Evolutionary conservation across 2,888 invertebrate genomes (phyloP).

Genomic region (Phalangium opilio): DNA sequence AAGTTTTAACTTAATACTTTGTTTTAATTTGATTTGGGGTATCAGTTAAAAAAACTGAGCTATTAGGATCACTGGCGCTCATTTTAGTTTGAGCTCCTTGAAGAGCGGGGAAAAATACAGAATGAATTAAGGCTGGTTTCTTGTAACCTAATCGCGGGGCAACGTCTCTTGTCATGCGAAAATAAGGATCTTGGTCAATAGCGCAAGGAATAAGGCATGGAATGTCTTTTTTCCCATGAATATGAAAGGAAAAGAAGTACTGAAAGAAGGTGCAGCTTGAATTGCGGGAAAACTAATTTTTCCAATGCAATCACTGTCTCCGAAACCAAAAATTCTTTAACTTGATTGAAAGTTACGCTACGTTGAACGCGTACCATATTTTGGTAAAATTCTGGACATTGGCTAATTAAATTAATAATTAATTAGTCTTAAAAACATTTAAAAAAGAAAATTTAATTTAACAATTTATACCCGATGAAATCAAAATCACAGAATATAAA

Average conservation of each 20-base stretch:
- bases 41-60: constrained; percentile 89
- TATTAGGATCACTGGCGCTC: constrained; percentile 88
- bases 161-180: constrained; percentile 97
- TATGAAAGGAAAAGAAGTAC: constrained; percentile 75
- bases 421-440: neutral
- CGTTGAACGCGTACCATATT: constrained; percentile 85
- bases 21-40: constrained; percentile 88
- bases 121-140: constrained; percentile 75
- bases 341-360: constrained; percentile 92
- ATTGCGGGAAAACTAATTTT: constrained; percentile 94
- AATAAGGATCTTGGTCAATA: constrained; percentile 96
- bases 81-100: constrained; percentile 97
- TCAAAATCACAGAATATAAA: constrained; percentile 92
- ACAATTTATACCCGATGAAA: constrained; percentile 88
- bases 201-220: constrained; percentile 89
- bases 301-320: constrained; percentile 86
- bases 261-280: constrained; percentile 87
- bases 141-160: constrained; percentile 72
- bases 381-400: constrained; percentile 76
- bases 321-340: constrained; percentile 95
- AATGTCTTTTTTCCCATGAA: constrained; percentile 61
- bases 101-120: constrained; percentile 78
- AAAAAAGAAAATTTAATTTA: neutral
- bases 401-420: constrained; percentile 40
- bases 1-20: constrained; percentile 44